Conservation (phyloP, 2,888 invertebrate genomes). For the Zonitis immaculata region DNA sequence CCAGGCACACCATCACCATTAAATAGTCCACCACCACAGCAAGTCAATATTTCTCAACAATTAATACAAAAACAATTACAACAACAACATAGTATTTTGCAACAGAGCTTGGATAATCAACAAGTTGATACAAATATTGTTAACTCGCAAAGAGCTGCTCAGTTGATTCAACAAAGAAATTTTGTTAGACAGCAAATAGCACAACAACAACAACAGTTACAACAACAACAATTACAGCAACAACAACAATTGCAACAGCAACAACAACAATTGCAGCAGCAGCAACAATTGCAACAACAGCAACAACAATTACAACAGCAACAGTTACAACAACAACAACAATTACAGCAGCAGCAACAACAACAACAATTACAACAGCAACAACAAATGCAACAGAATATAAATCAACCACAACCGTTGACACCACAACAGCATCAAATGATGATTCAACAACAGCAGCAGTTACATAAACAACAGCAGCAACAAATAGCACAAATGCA, state of each 20-base stretch:
- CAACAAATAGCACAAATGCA: slow-evolving; percentile 30
- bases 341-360: slow-evolving; percentile 49
- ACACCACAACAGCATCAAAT: slow-evolving; percentile 44
- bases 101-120: slow-evolving; percentile 40
- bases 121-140: slow-evolving; percentile 50
- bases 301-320: slow-evolving; percentile 48
- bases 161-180: slow-evolving; percentile 40
- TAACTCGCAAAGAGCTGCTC: slow-evolving; percentile 41
- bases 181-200: slow-evolving; percentile 40
- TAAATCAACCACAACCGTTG: slow-evolving; percentile 37
- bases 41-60: slow-evolving; percentile 39
- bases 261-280: slow-evolving; percentile 32
- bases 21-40: slow-evolving; percentile 45
- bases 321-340: slow-evolving; percentile 43
- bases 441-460: slow-evolving; percentile 42
- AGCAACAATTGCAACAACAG: slow-evolving; percentile 35
- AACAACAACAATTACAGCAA: slow-evolving; percentile 49
- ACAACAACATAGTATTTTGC: slow-evolving; percentile 48
- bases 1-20: slow-evolving; percentile 44
- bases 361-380: slow-evolving; percentile 28
- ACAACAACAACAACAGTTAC: slow-evolving; percentile 45
- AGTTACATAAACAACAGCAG: slow-evolving; percentile 36
- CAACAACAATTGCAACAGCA: slow-evolving; percentile 15
- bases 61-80: slow-evolving; percentile 48
- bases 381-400: slow-evolving; percentile 29